A percentile compares a stretch with the other conserved stretches of the same genome.
Evolutionary conservation across 2,888 invertebrate genomes (phyloP).

Genomic region (Atethmia centrago): DNA sequence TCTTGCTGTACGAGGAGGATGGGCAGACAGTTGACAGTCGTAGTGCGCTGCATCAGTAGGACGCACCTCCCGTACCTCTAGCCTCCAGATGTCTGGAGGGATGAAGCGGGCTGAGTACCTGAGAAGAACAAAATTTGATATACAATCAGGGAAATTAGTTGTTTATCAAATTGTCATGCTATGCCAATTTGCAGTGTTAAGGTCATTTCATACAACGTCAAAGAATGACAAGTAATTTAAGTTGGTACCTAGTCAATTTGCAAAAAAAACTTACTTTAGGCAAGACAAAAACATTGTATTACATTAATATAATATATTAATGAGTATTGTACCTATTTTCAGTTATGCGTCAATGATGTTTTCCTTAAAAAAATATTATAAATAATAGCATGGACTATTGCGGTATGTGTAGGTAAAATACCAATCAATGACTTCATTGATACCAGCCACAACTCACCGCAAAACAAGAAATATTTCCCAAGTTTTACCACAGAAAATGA

Average conservation of each 20-base stretch:
- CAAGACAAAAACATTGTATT: too few species aligned
- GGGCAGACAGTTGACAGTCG: conserved; percentile 87
- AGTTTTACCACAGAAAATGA: neutral
- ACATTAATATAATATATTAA: too few species aligned
- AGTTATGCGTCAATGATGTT: neutral
- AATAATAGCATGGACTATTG: neutral
- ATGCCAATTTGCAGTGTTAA: too few species aligned
- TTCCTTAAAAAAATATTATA: neutral
- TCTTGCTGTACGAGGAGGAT: conserved; percentile 85
- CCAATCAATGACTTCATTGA: neutral
- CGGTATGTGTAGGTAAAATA: neutral
- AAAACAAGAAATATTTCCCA: neutral
- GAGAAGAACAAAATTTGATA: neutral
- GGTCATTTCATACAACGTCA: too few species aligned
- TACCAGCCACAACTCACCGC: neutral
- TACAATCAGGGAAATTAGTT: too few species aligned
- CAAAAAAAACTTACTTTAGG: too few species aligned
- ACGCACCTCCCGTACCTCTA: conserved; percentile 84
- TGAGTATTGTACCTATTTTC: too few species aligned
- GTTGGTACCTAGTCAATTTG: too few species aligned
- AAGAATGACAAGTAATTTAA: too few species aligned
- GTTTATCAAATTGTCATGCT: too few species aligned
- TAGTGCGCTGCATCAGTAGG: conserved; percentile 85
- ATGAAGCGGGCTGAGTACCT: conserved; percentile 88
- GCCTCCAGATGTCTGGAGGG: conserved; percentile 87